These are phyloP conservation scores for Tinamus major DNA, from an alignment of 2,797 vertebrate genomes.

Conservation along the genomic window DNA sequence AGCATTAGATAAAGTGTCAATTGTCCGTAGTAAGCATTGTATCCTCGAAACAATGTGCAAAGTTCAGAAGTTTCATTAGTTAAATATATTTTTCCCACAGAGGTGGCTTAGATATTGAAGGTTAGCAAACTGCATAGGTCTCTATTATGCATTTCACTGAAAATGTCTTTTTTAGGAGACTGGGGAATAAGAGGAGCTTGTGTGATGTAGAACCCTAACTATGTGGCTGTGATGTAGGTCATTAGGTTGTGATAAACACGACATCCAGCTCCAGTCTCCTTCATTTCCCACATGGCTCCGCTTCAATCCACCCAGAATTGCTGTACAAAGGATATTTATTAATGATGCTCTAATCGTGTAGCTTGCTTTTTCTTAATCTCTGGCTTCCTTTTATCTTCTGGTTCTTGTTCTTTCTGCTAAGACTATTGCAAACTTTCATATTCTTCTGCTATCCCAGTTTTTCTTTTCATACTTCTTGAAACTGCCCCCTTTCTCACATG, in stretches of 20 bases:
- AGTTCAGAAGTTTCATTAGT: constrained; percentile 30
- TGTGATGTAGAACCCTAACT: neutral
- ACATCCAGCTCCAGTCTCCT: accelerated
- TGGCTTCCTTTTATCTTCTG: neutral
- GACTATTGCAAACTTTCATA: neutral
- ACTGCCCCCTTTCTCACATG: neutral
- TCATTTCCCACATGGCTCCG: neutral
- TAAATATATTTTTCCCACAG: neutral
- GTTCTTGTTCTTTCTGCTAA: neutral
- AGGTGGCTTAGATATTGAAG: neutral
- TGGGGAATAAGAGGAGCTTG: neutral
- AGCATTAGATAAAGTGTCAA: neutral
- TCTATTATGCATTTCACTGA: neutral
- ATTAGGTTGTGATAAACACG: neutral
- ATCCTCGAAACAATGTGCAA: constrained; percentile 34
- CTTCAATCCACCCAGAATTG: neutral
- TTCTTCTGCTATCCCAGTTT: neutral
- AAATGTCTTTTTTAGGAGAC: neutral
- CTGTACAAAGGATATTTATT: neutral
- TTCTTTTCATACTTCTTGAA: neutral
- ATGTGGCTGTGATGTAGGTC: neutral
- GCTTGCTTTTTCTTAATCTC: neutral
- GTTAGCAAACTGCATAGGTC: neutral
- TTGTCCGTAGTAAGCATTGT: constrained; percentile 35
- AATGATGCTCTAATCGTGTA: neutral